A percentile compares a stretch with the other conserved stretches of the same genome.
These are phyloP conservation scores for Drosophila serrata DNA, from an alignment of 1,140 invertebrate species.

Conservation along the genomic window DNA sequence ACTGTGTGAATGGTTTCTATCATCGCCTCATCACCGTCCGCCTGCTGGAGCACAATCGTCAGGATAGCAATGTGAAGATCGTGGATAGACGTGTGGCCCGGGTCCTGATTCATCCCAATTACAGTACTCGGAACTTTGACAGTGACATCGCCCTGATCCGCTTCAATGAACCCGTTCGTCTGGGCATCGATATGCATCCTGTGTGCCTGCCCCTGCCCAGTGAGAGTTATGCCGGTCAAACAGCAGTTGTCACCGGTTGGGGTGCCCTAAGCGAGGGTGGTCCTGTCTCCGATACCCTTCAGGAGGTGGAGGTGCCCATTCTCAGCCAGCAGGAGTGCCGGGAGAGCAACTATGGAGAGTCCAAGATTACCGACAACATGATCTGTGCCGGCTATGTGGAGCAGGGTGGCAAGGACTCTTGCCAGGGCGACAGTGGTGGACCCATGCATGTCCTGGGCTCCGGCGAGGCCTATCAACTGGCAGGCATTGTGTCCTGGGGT, in stretches of 20 bases:
- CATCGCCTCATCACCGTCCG: constrained; percentile 90
- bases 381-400: constrained; percentile 92
- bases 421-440: constrained; percentile 91
- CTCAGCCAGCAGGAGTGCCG: constrained; percentile 90
- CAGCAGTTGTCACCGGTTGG: constrained; percentile 89
- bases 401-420: constrained; percentile 91
- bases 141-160: constrained; percentile 93
- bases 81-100: constrained; percentile 84
- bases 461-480: constrained; percentile 63
- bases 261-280: constrained; percentile 88
- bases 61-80: constrained; percentile 77
- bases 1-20: constrained; percentile 90
- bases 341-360: constrained; percentile 88
- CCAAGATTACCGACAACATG: constrained; percentile 94
- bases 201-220: constrained; percentile 90
- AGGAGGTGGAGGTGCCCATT: constrained; percentile 90
- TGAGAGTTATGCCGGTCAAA: constrained; percentile 87
- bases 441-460: constrained; percentile 87
- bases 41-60: constrained; percentile 91
- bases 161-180: constrained; percentile 87
- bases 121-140: constrained; percentile 88
- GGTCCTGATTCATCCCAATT: constrained; percentile 63
- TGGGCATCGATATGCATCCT: constrained; percentile 89
- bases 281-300: constrained; percentile 86
- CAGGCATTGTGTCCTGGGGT: constrained; percentile 92